phyloP scores from a whole-genome alignment of 30 jellyfish, hydroid and myxozoan species.

The Pseudorhiza aurosa region DNA sequence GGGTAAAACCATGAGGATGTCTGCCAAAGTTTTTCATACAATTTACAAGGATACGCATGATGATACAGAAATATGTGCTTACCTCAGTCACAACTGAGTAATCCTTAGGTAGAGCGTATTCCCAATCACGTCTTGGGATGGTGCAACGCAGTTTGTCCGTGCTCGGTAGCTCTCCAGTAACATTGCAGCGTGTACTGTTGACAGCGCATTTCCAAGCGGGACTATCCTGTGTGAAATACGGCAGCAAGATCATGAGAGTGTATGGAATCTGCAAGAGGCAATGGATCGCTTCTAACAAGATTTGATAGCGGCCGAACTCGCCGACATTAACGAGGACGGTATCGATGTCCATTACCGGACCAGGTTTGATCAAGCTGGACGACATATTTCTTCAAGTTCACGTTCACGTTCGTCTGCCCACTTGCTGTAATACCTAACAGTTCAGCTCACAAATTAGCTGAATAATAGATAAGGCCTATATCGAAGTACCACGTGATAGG shows the following conservation, averaged over 20 bases:
- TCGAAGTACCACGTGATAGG: no score
- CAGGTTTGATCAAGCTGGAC: conserved; percentile 2
- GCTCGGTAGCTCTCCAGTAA: conserved; percentile 26
- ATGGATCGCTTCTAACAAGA: conserved; percentile 13
- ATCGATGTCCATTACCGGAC: conserved; percentile 26
- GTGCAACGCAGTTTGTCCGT: conserved; percentile 23
- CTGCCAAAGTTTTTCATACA: no score
- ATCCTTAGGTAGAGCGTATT: conserved; percentile 57
- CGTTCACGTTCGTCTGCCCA: neutral
- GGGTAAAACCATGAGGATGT: no score
- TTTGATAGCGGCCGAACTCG: conserved; percentile 51
- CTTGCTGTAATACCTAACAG: neutral
- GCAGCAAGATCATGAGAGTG: conserved; percentile 34
- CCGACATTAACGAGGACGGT: conserved; percentile 27
- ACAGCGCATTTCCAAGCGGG: conserved; percentile 22
- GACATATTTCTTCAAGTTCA: conserved; percentile 1
- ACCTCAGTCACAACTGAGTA: conserved; percentile 80
- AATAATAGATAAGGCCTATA: no score
- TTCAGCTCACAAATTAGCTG: no score
- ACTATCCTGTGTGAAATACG: conserved; percentile 41
- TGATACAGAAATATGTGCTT: no score
- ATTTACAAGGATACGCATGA: no score
- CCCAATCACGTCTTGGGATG: conserved; percentile 68
- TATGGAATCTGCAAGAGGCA: conserved; percentile 27
- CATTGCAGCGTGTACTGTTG: conserved; percentile 12